A percentile compares a stretch with the other conserved stretches of the same genome.
These are phyloP conservation scores for Rhinoraja longicauda DNA, from an alignment of 2,797 vertebrate genomes.

Conservation along the genomic window DNA sequence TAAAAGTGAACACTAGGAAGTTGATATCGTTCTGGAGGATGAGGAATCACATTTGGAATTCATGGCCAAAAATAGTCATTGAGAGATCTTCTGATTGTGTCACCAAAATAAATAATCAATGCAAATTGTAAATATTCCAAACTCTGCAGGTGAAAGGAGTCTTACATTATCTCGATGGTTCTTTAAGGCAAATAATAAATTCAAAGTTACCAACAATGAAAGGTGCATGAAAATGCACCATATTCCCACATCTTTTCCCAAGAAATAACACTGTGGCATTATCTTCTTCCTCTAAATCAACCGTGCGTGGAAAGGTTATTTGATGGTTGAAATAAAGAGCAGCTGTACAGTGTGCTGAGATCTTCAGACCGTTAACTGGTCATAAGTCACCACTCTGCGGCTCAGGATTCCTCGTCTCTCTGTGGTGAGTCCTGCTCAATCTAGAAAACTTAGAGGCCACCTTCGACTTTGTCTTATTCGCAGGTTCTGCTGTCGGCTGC, in stretches of 20 bases:
- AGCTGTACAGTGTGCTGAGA: constrained; percentile 1
- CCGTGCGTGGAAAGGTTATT: neutral
- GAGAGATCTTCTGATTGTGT: neutral
- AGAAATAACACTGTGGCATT: neutral
- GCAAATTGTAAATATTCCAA: constrained; percentile 22
- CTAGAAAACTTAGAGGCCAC: constrained; percentile 75
- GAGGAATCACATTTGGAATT: neutral
- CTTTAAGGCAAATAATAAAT: constrained; percentile 9
- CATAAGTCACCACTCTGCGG: constrained; percentile 95
- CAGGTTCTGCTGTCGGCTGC: constrained; percentile 63
- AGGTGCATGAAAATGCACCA: neutral
- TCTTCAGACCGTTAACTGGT: constrained; percentile 44
- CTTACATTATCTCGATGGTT: neutral
- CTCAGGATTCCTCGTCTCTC: constrained; percentile 76
- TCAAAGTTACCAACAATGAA: constrained; percentile 16
- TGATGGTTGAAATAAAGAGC: neutral
- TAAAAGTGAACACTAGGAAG: neutral
- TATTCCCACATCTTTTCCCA: constrained; percentile 14
- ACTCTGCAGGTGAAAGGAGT: neutral
- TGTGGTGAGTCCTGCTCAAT: constrained; percentile 70
- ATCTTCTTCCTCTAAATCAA: neutral
- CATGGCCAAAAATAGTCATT: neutral
- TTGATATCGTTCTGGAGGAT: neutral
- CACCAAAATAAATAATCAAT: neutral
- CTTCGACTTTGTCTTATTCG: constrained; percentile 66